phyloP scores from a whole-genome alignment of 2,888 invertebrate species.

The Phlogophora meticulosa region DNA sequence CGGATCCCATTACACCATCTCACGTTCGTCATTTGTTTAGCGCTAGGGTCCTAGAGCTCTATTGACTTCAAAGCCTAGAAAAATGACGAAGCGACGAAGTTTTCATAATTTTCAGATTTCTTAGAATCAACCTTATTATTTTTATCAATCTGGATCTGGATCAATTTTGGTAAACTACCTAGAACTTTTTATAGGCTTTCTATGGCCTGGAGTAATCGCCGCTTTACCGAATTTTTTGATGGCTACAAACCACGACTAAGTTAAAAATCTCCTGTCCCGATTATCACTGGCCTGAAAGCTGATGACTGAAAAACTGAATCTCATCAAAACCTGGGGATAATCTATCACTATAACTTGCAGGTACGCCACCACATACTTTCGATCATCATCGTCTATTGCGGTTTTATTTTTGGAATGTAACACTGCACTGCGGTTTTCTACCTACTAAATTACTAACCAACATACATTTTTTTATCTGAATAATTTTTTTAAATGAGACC shows the following conservation, averaged over 20 bases:
- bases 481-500: too few relatives aligned
- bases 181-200: neutral
- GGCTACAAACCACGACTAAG: too few relatives aligned
- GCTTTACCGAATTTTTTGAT: neutral
- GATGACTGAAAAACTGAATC: conserved; percentile 3
- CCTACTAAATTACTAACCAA: too few relatives aligned
- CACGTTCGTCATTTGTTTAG: neutral
- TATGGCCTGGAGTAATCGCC: neutral
- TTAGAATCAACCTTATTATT: neutral
- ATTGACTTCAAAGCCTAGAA: neutral
- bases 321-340: neutral
- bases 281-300: neutral
- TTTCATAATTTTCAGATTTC: conserved; percentile 1
- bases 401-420: neutral
- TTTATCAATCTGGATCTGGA: neutral
- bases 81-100: neutral
- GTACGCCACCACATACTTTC: neutral
- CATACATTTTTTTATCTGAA: too few relatives aligned
- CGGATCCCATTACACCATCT: neutral
- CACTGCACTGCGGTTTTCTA: too few relatives aligned
- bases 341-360: neutral
- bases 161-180: neutral
- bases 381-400: neutral
- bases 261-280: too few relatives aligned
- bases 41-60: neutral